Percentiles rank a stretch among this genome's conserved stretches.
Evolutionary conservation across 1,140 invertebrate species (phyloP).

Genomic region (Trichonephila clavata): DNA sequence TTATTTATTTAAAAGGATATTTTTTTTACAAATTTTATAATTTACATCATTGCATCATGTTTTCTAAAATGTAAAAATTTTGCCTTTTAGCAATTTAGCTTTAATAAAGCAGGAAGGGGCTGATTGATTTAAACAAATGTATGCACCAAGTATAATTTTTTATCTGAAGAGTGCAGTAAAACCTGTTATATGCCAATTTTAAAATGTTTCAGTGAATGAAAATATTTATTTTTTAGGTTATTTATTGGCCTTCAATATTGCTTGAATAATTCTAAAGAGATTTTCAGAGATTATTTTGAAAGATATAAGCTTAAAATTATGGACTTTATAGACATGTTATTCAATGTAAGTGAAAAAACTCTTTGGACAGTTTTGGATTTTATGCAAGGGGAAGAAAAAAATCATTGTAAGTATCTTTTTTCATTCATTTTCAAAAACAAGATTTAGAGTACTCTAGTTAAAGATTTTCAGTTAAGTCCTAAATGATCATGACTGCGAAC

Average conservation of each 20-base stretch:
- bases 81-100: too few relatives aligned
- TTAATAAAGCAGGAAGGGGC: too few relatives aligned
- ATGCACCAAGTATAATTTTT: neutral
- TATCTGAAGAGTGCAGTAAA: neutral
- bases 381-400: conserved; percentile 46
- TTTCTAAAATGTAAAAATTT: too few relatives aligned
- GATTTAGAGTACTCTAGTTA: too few relatives aligned
- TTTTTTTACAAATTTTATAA: too few relatives aligned
- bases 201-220: neutral
- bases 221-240: conserved; percentile 52
- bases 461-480: too few relatives aligned
- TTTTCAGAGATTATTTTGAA: neutral
- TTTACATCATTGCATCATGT: too few relatives aligned
- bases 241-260: conserved; percentile 62
- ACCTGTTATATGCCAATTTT: neutral
- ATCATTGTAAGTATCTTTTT: conserved; percentile 50
- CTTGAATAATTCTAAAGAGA: neutral
- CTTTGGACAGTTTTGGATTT: conserved; percentile 19
- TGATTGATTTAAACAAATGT: neutral
- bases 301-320: neutral
- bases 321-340: neutral
- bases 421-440: too few relatives aligned
- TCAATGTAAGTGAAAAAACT: neutral
- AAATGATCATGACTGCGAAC: too few relatives aligned
- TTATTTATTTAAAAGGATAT: too few relatives aligned